Percentiles rank a stretch among this genome's conserved stretches.
These are phyloP conservation scores for Odocoileus virginianus DNA, from an alignment of 2,113 vertebrate species.

Conservation along the genomic window DNA sequence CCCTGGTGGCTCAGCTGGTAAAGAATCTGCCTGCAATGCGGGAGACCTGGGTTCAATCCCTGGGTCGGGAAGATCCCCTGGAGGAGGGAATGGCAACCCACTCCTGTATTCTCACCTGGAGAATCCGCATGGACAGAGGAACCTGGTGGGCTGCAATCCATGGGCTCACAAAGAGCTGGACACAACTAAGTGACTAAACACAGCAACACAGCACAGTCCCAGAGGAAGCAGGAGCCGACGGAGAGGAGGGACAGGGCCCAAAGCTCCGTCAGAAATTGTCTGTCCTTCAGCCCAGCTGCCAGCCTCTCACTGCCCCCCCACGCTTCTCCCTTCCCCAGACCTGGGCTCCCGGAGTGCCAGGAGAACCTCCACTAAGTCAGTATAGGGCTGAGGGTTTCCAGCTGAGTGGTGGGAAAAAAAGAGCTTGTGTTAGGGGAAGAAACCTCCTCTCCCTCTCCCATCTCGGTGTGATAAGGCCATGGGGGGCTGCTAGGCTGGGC, in stretches of 20 bases:
- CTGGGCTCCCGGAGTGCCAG: not conserved
- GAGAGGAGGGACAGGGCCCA: not conserved
- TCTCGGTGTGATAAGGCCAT: not conserved
- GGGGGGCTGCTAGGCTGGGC: not conserved
- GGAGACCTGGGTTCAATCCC: not conserved
- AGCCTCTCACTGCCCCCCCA: not conserved
- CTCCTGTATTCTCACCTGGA: not conserved
- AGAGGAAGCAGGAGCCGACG: not conserved
- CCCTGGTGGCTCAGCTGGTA: not conserved
- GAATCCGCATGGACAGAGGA: not conserved
- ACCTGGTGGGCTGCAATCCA: not conserved
- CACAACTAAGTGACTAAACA: not conserved
- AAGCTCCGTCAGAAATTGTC: not conserved
- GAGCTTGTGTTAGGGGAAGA: constrained; percentile 13
- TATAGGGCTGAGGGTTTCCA: not conserved
- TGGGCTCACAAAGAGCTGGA: not conserved
- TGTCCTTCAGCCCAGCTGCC: not conserved
- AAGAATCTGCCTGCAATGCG: not conserved
- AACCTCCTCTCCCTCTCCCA: not conserved
- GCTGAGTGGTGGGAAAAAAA: constrained; percentile 19
- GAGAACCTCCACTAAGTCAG: not conserved
- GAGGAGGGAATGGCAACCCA: not conserved
- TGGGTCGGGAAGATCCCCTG: not conserved
- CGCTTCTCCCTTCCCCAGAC: not conserved
- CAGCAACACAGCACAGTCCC: not conserved